A percentile compares a stretch with the other conserved stretches of the same genome.
phyloP scores from a whole-genome alignment of 2,888 invertebrate genomes.

The Tridacna gigas region DNA sequence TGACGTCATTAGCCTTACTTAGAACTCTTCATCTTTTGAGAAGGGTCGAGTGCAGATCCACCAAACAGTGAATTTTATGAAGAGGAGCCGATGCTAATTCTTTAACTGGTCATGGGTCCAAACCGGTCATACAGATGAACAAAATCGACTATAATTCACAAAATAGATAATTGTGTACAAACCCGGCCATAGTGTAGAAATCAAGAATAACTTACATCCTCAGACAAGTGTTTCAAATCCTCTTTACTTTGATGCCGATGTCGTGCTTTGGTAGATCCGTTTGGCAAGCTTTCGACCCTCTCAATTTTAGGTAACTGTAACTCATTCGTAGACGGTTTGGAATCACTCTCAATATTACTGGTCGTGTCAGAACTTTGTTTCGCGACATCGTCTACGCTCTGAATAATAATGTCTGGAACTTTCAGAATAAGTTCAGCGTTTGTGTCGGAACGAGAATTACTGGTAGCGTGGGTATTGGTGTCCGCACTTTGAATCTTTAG shows the following conservation, averaged over 20 bases:
- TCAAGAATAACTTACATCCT: slow-evolving; percentile 32
- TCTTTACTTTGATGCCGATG: slow-evolving; percentile 43
- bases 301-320: not conserved
- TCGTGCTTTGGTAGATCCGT: slow-evolving; percentile 20
- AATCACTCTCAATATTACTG: not conserved
- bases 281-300: not conserved
- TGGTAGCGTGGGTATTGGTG: not conserved
- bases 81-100: too few relatives aligned
- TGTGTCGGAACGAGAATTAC: not conserved
- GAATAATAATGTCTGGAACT: slow-evolving; percentile 11
- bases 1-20: too few relatives aligned
- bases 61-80: too few relatives aligned
- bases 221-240: slow-evolving; percentile 47
- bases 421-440: not conserved
- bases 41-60: too few relatives aligned
- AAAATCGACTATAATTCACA: too few relatives aligned
- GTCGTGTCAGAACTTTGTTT: not conserved
- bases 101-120: too few relatives aligned
- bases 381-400: not conserved
- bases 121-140: too few relatives aligned
- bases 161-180: too few relatives aligned
- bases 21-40: too few relatives aligned
- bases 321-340: not conserved
- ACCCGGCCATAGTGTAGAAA: too few relatives aligned
- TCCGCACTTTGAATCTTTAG: not conserved